Base-by-base conservation (phyloP, 2,113 vertebrate genomes). In the Hemiscyllium ocellatum region DNA sequence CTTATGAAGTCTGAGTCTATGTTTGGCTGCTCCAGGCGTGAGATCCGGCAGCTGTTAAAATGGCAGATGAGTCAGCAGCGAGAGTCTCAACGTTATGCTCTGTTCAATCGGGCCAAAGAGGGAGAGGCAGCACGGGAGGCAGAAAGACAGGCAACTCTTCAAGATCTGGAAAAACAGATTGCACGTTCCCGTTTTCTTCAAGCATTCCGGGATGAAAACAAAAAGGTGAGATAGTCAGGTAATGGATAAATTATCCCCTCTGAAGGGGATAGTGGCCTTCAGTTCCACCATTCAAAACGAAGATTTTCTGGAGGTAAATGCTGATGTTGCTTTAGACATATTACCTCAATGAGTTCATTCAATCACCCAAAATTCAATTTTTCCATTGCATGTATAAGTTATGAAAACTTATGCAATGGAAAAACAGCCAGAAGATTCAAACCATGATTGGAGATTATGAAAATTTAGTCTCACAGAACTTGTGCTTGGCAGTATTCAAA, bases 181-280 rank as follows among this genome's bases (percentile, higher is more conserved):
- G 61, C 95, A 37, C 97, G 97, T 95, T 96, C 96, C 68, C 96
- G 96, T 96, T 97, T 96, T 10, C 97, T 97, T 96, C 96, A 96
- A 2, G 95, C 96, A 0, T 98, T 97, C 96, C 97, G 98, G 95
- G 97, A 98, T 26, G 97, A 97, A 96, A 98, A 98, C 96, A 98
- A 97, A 96, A 96, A 95, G 97, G 98, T 97, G 96, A 95, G 87
- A 56, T 33, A 17, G 3, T 33, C 19, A 56, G 37, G 20, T 68
- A 19, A 90, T 29, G 33, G 33, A 65, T 20, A 91, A 91, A 17
- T 19, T 37, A 37, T 93, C n/a, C 17, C 89, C 89, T 65, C 8
- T 15, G 42, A 37, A 29, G 72, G 17, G 19, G 12, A 61, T 12
- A 61, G 56, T 61, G 91, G 70, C 65, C 76, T 66, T 50, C 90